phyloP scores from a whole-genome alignment of 2,888 invertebrate species.

The Cantharis nigra region DNA sequence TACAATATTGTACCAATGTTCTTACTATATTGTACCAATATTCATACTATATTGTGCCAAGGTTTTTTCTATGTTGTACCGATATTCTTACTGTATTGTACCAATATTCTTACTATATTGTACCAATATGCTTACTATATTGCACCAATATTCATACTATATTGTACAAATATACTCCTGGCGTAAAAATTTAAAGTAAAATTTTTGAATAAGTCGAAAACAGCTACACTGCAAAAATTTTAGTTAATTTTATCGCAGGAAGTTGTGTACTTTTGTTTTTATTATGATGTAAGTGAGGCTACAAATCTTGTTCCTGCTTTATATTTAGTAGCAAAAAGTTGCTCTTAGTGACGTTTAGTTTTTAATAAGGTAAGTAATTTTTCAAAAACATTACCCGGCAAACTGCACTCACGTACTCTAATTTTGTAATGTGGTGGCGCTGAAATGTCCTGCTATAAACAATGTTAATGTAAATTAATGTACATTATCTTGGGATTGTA shows the following conservation, averaged over 20 bases:
- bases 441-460: background rate
- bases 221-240: background rate
- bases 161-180: too few relatives aligned
- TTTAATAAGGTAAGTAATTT: background rate
- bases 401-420: background rate
- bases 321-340: background rate
- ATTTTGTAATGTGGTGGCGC: background rate
- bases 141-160: too few relatives aligned
- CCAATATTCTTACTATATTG: too few relatives aligned
- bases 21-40: too few relatives aligned
- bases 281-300: background rate
- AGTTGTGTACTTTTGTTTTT: background rate
- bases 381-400: background rate
- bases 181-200: too few relatives aligned
- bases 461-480: background rate
- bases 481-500: background rate
- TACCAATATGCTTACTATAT: too few relatives aligned
- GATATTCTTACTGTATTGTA: too few relatives aligned
- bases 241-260: background rate
- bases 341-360: background rate
- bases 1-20: too few relatives aligned
- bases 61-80: too few relatives aligned
- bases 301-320: background rate
- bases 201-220: too few relatives aligned
- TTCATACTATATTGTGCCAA: too few relatives aligned